These are phyloP conservation scores for Corynorhinus townsendii DNA, from an alignment of 2,113 vertebrate genomes.

Conservation along the genomic window DNA sequence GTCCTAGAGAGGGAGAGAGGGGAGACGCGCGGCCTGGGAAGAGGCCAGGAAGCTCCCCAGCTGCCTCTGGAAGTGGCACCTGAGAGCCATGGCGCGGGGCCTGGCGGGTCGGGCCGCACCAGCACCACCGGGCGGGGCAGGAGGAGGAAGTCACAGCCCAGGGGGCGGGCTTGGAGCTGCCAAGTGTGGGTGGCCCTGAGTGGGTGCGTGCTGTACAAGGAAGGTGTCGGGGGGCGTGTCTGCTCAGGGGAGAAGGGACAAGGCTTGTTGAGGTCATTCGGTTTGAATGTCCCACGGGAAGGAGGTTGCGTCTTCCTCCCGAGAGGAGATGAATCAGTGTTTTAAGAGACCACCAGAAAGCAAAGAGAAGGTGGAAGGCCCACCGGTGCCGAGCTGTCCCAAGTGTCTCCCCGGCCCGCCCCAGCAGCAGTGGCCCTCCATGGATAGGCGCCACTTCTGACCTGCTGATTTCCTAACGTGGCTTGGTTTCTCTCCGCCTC, in stretches of 20 bases:
- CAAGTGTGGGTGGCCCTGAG: not conserved
- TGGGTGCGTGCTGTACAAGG: not conserved
- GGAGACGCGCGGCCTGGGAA: not conserved
- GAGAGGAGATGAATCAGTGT: not conserved
- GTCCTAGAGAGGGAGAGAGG: not conserved
- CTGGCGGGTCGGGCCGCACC: not conserved
- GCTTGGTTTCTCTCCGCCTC: not conserved
- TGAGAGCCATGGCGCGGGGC: not conserved
- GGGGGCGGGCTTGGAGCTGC: not conserved
- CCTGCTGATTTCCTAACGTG: not conserved
- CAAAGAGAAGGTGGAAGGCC: not conserved
- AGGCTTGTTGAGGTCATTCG: not conserved
- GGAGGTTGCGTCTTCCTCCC: not conserved
- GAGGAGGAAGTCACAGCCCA: too few relatives aligned
- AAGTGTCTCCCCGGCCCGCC: accelerated
- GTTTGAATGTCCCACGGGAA: not conserved
- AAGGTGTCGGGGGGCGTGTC: not conserved
- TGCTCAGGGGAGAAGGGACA: not conserved
- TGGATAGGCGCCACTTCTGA: accelerated
- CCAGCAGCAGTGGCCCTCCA: not conserved
- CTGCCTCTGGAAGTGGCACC: not conserved
- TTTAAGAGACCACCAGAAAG: not conserved
- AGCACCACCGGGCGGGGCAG: accelerated
- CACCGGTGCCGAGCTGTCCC: not conserved
- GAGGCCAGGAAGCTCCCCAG: not conserved